Base-by-base conservation (phyloP, 2,113 vertebrate species). In the Anoura caudifer region DNA sequence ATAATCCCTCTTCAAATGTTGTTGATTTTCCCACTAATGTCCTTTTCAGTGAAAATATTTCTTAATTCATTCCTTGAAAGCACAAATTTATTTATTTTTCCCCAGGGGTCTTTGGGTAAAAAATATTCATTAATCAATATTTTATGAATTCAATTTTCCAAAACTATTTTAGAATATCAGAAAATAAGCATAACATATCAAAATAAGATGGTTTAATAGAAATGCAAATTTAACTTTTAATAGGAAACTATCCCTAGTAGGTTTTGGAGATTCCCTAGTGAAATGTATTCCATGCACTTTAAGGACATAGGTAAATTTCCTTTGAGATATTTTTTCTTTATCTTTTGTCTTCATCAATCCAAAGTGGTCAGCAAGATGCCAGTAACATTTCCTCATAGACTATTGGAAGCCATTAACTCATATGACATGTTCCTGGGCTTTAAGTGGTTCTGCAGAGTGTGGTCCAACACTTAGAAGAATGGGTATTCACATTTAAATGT, bases 391-490 rank as follows among this genome's bases (percentile, higher is more conserved):
- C 82, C 95, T 95, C 83, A 92, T 10, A 96, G 76, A 77, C 41
- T 6, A 96, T 38, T 0, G 28, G 77, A 96, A 95, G 47, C 87
- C 88, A 97, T 97, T 95, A 95, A 72, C 28, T 50, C 24, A 84
- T 75, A 14, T 83, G 19, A 95, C 86, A 93, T 87, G 56, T 96
- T 93, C 31, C 56, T 92, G 70, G 38, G 43, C 63, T 86, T 82
- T 96, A 88, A 97, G 97, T 90, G 31, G 45, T 91, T 96, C 73
- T 94, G 11, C 79, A 50, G 72, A 50, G 17, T 91, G 88, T 76
- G 75, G 72, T 95, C 96, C 75, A 79, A 95, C 93, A 81, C 80
- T 92, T 94, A 97, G 92, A 98, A 96, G 92, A 97, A 98, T 83
- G 45, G 36, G 79, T 89, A 56, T 97, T 97, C 86, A 61, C 91